Conservation (phyloP, 2,888 invertebrate genomes). For the Leptinotarsa juncta region DNA sequence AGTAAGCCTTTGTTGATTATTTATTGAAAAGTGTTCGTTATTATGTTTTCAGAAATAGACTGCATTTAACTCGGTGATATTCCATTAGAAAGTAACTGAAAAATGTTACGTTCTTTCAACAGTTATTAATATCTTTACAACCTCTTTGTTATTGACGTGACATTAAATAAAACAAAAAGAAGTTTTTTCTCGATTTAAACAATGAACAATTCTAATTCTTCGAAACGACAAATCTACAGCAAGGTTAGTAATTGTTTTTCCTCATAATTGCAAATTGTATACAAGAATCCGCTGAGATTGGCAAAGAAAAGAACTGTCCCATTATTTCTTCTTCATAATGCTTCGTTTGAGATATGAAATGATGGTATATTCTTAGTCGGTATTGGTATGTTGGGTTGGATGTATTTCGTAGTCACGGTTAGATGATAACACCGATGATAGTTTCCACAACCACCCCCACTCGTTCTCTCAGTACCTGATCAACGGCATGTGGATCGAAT, state of each 20-base stretch:
- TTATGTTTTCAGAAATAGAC: too few relatives aligned
- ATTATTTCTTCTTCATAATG: slow-evolving; percentile 46
- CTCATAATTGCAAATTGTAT: too few relatives aligned
- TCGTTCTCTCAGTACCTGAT: slow-evolving; percentile 36
- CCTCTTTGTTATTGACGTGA: background rate
- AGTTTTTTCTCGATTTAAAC: too few relatives aligned
- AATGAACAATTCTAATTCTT: too few relatives aligned
- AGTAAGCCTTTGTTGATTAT: too few relatives aligned
- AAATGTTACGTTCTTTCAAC: background rate
- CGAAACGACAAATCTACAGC: too few relatives aligned
- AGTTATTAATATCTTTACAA: background rate
- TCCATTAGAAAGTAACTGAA: background rate
- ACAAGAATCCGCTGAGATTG: too few relatives aligned
- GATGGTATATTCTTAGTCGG: slow-evolving; percentile 31
- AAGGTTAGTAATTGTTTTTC: too few relatives aligned
- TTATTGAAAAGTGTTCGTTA: too few relatives aligned
- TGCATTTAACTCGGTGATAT: too few relatives aligned
- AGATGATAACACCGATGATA: slow-evolving; percentile 47
- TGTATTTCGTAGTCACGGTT: slow-evolving; percentile 48
- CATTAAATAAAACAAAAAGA: background rate
- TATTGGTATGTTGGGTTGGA: slow-evolving; percentile 24
- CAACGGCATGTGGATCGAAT: slow-evolving; percentile 54
- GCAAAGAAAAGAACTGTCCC: slow-evolving; percentile 14
- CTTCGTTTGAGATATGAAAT: slow-evolving; percentile 37
- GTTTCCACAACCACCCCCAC: slow-evolving; percentile 45